phyloP scores from a whole-genome alignment of 2,113 vertebrate genomes.

The Parus major region DNA sequence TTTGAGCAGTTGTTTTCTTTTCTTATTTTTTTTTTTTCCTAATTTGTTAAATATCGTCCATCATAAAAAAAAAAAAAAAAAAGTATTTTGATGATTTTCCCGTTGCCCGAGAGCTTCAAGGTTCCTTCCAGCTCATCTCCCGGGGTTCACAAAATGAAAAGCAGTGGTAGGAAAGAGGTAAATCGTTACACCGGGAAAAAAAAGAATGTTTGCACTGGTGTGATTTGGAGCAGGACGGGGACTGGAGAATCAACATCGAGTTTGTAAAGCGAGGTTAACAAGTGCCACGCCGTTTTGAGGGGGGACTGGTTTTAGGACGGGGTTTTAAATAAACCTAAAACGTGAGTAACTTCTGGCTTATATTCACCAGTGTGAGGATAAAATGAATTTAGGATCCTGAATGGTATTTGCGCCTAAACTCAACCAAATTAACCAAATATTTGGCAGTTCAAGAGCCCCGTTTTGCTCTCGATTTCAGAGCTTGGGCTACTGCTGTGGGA shows the following conservation, averaged over 20 bases:
- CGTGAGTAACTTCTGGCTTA: background rate
- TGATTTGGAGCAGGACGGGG: background rate
- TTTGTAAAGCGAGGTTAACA: background rate
- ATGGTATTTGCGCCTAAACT: rapidly evolving
- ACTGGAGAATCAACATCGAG: background rate
- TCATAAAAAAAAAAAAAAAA: background rate
- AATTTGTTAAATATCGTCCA: background rate
- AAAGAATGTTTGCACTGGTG: rapidly evolving
- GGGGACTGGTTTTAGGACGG: background rate
- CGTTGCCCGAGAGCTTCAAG: background rate
- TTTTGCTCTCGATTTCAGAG: background rate
- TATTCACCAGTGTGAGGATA: rapidly evolving
- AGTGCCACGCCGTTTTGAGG: rapidly evolving
- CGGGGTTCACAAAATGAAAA: background rate
- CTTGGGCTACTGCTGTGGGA: background rate
- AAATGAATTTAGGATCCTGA: background rate
- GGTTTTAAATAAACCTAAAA: background rate
- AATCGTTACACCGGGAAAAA: rapidly evolving
- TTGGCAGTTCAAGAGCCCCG: background rate
- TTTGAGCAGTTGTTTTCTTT: background rate
- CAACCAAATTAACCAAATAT: background rate
- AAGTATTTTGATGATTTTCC: background rate
- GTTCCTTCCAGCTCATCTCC: background rate
- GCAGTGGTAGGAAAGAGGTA: rapidly evolving
- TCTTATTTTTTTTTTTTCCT: rapidly evolving